Evolutionary conservation across 92 coral and sea anemone species (phyloP), one percentile per base, ranked within the genome.

Genomic region (Epizoanthus scotinus): DNA sequence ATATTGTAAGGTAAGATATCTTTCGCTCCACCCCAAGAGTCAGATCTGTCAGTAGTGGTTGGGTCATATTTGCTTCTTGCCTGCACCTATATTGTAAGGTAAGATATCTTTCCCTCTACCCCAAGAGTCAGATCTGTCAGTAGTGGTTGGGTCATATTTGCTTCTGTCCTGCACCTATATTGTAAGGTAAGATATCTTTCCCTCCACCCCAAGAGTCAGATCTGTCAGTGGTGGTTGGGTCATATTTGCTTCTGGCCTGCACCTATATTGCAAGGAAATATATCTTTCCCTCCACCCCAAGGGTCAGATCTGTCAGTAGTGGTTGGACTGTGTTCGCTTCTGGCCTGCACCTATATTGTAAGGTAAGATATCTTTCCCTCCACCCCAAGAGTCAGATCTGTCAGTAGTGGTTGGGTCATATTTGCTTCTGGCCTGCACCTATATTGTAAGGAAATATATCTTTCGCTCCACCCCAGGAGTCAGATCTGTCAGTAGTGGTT

Each of bases 171-270:
- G 42, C 21, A 63, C 40, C 81, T 54, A 75, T 21, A 26, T 9
- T 57, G 62, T 19, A 57, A 57, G 62, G 26, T 57, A 57, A 9
- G 20, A 57, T 57, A 57, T 24, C 20, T 14, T 7, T 18, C 20
- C 26, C 62, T 50, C 34, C 26, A 24, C 25, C 6, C 15, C 17
- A 17, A 3, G 98, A 28, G 97, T 91, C n/a, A 80, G 97, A 42
- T 95, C 88, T 86, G 90, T 92, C 6, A 0, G 6, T 3, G 3
- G 92, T 92, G 75, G 91, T 94, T 59, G 97, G 97, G 13, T 83
- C 92, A 42, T 92, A 94, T 78, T 92, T 94, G 28, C 82, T 94
- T 57, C 80, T 92, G 72, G 97, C 90, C 8, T 94, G 98, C 60
- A 78, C 97, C 0, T 86, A 89, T 67, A n/a, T n/a, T n/a, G n/a